A percentile compares a stretch with the other conserved stretches of the same genome.
Evolutionary conservation across 2,797 vertebrate species (phyloP).

Genomic region (Neostethus bicornis): DNA sequence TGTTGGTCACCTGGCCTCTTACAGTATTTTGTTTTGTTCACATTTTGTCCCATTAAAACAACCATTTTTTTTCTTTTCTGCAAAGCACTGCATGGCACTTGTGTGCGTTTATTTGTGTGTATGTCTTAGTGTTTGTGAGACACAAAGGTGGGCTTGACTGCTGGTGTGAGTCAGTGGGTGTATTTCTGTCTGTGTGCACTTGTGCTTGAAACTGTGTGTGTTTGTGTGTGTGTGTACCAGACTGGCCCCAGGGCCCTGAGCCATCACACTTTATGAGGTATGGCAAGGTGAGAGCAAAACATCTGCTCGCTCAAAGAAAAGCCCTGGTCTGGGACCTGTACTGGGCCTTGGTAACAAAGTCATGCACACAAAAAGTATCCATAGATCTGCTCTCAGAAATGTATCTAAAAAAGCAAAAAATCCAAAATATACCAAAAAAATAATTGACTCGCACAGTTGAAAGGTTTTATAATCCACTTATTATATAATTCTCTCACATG

Average conservation of each 20-base stretch:
- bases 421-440: neutral
- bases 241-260: conserved; percentile 67
- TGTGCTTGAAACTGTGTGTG: conserved; percentile 32
- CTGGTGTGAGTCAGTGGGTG: neutral
- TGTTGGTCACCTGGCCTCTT: conserved; percentile 8
- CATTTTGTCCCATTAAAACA: conserved; percentile 29
- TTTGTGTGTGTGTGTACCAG: conserved; percentile 46
- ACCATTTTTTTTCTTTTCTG: conserved; percentile 36
- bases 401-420: too few species aligned
- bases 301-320: conserved; percentile 77
- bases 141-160: neutral
- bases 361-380: conserved; percentile 11
- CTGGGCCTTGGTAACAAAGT: conserved; percentile 34
- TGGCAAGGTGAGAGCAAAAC: conserved; percentile 81
- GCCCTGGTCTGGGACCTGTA: conserved; percentile 57
- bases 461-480: conserved; percentile 4
- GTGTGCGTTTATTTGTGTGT: neutral
- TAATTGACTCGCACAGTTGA: conserved; percentile 12
- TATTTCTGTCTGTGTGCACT: neutral
- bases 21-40: conserved; percentile 30
- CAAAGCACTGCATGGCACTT: neutral
- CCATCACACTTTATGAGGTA: conserved; percentile 79
- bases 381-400: conserved; percentile 10
- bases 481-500: neutral
- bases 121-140: conserved; percentile 10